Evolutionary conservation across 2,797 vertebrate species (phyloP), one percentile per base, ranked within the genome.

Genomic region (Syngnathus acus): DNA sequence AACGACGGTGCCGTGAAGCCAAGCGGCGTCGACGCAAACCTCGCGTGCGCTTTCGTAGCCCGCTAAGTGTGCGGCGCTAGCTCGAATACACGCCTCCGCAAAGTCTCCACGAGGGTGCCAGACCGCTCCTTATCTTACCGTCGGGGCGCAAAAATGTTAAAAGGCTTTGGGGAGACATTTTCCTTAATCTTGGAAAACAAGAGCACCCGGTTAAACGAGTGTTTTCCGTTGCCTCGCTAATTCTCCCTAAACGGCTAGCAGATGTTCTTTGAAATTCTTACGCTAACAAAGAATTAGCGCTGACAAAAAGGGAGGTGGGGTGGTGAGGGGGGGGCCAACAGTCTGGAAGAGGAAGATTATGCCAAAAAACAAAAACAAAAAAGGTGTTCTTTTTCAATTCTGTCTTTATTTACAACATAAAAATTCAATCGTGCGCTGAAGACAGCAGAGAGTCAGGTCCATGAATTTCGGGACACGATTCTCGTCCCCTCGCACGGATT

Each of bases 241-340:
- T 68, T 81, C 79, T 74, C 64, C 66, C 72, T 68, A 77, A 84
- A 81, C 59, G 69, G 75, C 71, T 71, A 75, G 74, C 76, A 83
- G 81, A 76, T 74, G 79, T 82, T 81, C 65, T 62, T 67, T 65
- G 26, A 78, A 82, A 86, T 79, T 78, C 78, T 65, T 65, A 26
- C 37, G 48, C 79, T 66, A 77, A 84, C 82, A 86, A 74, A 79
- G 72, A 78, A 79, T 84, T 76, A 84, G 74, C 78, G 68, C 55
- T 6, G 68, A 45, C 80, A 82, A 84, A 76, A 77, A 70, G 66
- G 58, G 71, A 0, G 51, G 68, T 14, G 14, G 45, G 14, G 42
- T 9, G 42, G 39, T 9, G 10, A 9, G 10, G 9, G 9, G 9
- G 9, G 9, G 9, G 42, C 2, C 2, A 45, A 17, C 6, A 60